Evolutionary conservation across 2,113 vertebrate species (phyloP).

Genomic region (Brachypteracias leptosomus): DNA sequence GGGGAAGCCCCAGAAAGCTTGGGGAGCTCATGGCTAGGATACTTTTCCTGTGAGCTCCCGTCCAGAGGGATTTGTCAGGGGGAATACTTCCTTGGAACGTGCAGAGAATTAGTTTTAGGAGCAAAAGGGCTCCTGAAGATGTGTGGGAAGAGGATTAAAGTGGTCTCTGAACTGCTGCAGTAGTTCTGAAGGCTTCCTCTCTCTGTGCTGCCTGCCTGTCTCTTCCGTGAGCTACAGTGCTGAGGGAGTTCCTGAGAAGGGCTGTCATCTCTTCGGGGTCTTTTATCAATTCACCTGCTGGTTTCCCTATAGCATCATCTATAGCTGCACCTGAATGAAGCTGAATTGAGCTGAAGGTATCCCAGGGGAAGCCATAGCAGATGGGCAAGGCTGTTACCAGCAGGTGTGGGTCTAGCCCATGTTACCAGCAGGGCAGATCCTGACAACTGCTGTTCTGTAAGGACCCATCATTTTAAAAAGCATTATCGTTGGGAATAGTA

Average conservation of each 20-base stretch:
- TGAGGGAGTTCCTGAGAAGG: not conserved
- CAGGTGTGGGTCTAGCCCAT: accelerated
- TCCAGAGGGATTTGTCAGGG: not conserved
- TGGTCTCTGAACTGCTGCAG: not conserved
- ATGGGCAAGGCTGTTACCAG: not conserved
- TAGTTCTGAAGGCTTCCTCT: not conserved
- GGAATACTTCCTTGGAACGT: not conserved
- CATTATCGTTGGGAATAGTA: not conserved
- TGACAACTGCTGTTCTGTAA: not conserved
- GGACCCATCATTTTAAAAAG: not conserved
- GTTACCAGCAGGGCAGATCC: not conserved
- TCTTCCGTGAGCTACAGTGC: not conserved
- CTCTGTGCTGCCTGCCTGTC: not conserved
- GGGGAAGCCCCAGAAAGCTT: not conserved
- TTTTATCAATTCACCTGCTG: not conserved
- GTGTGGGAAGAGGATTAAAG: not conserved
- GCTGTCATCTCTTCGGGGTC: not conserved
- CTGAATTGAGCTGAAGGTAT: too few species aligned
- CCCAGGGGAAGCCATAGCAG: not conserved
- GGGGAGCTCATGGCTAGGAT: not conserved
- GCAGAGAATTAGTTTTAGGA: not conserved
- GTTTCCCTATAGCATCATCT: not conserved
- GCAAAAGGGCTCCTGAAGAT: not conserved
- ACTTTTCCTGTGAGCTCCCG: not conserved
- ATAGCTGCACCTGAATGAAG: accelerated